These are phyloP conservation scores for Drosophila anceps DNA, from an alignment of 2,888 invertebrate species.

Conservation along the genomic window DNA sequence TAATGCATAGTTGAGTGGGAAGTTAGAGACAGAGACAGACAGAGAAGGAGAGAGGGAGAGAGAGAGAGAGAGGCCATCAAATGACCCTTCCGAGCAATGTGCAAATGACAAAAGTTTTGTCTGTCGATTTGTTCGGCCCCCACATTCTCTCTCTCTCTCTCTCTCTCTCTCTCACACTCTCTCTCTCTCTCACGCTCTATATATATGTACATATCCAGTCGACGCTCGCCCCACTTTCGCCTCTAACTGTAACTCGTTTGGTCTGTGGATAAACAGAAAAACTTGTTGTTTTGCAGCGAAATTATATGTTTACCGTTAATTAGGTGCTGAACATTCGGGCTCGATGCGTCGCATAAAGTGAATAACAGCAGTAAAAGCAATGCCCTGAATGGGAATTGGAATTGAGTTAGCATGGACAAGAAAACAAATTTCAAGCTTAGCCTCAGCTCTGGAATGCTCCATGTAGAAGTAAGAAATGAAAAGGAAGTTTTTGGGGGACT, in stretches of 20 bases:
- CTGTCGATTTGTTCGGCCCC: slow-evolving; percentile 40
- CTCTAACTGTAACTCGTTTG: neutral
- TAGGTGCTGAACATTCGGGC: slow-evolving; percentile 39
- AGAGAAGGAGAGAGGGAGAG: neutral
- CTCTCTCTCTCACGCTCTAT: neutral
- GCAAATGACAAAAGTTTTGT: slow-evolving; percentile 78
- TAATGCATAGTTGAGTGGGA: slow-evolving; percentile 44
- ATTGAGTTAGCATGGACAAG: neutral
- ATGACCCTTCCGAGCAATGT: slow-evolving; percentile 39
- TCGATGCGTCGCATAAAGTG: slow-evolving; percentile 12
- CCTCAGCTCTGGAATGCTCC: neutral
- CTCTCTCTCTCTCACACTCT: neutral
- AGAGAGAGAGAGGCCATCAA: neutral
- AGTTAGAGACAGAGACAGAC: neutral
- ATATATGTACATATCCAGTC: neutral
- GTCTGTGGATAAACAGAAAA: slow-evolving; percentile 23
- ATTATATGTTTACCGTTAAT: slow-evolving; percentile 59
- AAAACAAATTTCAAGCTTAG: neutral
- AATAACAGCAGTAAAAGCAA: slow-evolving; percentile 23
- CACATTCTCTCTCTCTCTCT: neutral
- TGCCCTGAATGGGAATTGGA: slow-evolving; percentile 23
- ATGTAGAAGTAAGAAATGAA: too few species aligned
- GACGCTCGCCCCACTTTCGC: neutral
- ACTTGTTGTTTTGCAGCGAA: slow-evolving; percentile 35
- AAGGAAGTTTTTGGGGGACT: neutral